A percentile compares a stretch with the other conserved stretches of the same genome.
Evolutionary conservation across 2,888 invertebrate species (phyloP).

Genomic region (Gortyna flavago): DNA sequence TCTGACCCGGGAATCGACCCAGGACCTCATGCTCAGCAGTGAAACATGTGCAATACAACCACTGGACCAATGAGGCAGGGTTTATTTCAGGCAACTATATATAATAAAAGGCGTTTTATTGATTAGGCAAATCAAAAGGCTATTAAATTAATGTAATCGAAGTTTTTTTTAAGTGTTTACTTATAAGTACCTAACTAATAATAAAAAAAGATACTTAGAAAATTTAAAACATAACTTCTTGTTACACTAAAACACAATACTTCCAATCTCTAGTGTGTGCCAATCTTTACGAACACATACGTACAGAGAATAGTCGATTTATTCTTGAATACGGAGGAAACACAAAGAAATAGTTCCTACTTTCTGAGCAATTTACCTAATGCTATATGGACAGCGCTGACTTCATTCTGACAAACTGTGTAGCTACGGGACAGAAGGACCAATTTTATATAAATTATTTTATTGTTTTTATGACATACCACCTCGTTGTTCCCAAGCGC

Average conservation of each 20-base stretch:
- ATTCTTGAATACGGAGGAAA: constrained; percentile 72
- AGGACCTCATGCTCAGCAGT: background rate
- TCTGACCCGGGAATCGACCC: background rate
- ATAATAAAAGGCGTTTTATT: background rate
- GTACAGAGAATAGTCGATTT: constrained; percentile 61
- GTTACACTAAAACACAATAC: background rate
- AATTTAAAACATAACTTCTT: background rate
- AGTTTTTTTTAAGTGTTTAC: background rate
- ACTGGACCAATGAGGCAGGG: background rate
- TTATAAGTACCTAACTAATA: background rate
- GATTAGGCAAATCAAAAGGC: background rate
- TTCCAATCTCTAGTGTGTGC: background rate
- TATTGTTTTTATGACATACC: background rate
- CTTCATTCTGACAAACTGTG: constrained; percentile 58
- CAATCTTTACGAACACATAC: constrained; percentile 15
- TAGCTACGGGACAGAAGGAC: constrained; percentile 44
- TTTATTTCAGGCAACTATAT: background rate
- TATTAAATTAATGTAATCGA: background rate
- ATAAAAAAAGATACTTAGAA: background rate
- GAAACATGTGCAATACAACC: background rate
- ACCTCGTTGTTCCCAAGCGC: too few species aligned
- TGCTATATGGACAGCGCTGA: constrained; percentile 77
- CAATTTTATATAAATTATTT: constrained; percentile 1
- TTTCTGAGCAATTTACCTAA: constrained; percentile 86
- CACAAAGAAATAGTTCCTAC: constrained; percentile 79